Base-by-base conservation (phyloP, 2,797 vertebrate species). In the Lithobates sylvaticus region DNA sequence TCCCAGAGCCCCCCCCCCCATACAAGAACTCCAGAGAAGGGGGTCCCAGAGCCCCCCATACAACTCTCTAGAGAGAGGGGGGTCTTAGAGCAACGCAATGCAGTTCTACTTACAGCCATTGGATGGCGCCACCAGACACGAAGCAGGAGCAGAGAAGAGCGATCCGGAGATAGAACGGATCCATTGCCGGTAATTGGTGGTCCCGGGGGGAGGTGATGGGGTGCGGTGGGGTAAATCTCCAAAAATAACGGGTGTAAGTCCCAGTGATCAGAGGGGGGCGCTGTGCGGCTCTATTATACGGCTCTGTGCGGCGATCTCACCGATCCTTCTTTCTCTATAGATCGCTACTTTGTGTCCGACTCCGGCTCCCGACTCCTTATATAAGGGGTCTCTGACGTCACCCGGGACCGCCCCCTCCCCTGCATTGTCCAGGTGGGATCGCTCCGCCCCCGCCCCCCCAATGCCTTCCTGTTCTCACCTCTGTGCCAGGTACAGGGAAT, bases 71-170 rank as follows among this genome's bases (percentile, higher is more conserved):
- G 39, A 39, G 6, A 36, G 39, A 10, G 39, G 39, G 39, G 39
- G 39, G 39, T 39, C 39, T 5, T 9, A 39, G 39, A 39, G 39
- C 39, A 39, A 44, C 2, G 42, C 42, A 44, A 16, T 18, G 50
- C n/a, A 13, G n/a, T 65, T 26, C 21, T 32, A 92, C 92, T 91
- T 84, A 91, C 92, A 93, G 90, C 90, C 90, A 91, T 54, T 91
- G 91, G 84, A 91, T 87, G 78, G 90, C 91, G 1, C 74, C 71
- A 18, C 86, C 82, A 16, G 90, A 75, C 1, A 89, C 68, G 36
- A 91, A 83, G 67, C 18, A 58, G 77, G 89, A 89, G 65, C 90
- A 69, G 3, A 42, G 34, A 0, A 87, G 83, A 0, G 69, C 32
- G 7, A 87, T 64, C 42, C 50, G 54, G 5, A 67, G 5, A 13